phyloP scores from a whole-genome alignment of 2,888 invertebrate species.

The Brenthis daphne region DNA sequence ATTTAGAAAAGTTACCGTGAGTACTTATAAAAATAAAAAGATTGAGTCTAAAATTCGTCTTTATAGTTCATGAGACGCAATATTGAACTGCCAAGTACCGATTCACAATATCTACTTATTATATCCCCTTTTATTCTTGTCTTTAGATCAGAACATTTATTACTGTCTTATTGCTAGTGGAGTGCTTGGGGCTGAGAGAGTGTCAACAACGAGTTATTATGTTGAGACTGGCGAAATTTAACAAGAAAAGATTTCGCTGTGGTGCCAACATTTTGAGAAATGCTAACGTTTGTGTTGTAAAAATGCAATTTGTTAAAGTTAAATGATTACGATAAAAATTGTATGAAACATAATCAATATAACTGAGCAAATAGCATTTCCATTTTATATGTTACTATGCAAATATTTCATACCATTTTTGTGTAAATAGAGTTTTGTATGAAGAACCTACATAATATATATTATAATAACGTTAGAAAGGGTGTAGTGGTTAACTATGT shows the following conservation, averaged over 20 bases:
- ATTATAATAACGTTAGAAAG: no score
- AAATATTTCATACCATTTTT: no score
- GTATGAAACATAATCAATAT: no score
- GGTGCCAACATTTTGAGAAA: conserved; percentile 48
- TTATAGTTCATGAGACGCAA: conserved; percentile 58
- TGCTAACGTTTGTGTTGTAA: conserved; percentile 40
- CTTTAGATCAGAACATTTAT: conserved; percentile 78
- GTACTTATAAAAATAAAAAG: conserved; percentile 42
- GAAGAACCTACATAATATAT: no score
- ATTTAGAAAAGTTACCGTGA: background rate
- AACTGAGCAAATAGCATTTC: no score
- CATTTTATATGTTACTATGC: no score
- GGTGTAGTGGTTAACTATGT: no score
- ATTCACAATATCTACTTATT: conserved; percentile 77
- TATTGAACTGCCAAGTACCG: conserved; percentile 69
- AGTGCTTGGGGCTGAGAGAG: conserved; percentile 69
- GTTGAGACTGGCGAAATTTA: conserved; percentile 76
- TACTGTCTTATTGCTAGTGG: conserved; percentile 79
- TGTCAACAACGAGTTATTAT: conserved; percentile 80
- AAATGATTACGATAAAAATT: background rate
- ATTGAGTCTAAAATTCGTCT: conserved; percentile 49
- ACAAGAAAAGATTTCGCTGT: conserved; percentile 68
- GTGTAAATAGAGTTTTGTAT: no score
- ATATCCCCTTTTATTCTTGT: conserved; percentile 73
- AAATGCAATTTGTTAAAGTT: conserved; percentile 18